Conservation (phyloP, 2,888 invertebrate species). For the Cephus runcator region DNA sequence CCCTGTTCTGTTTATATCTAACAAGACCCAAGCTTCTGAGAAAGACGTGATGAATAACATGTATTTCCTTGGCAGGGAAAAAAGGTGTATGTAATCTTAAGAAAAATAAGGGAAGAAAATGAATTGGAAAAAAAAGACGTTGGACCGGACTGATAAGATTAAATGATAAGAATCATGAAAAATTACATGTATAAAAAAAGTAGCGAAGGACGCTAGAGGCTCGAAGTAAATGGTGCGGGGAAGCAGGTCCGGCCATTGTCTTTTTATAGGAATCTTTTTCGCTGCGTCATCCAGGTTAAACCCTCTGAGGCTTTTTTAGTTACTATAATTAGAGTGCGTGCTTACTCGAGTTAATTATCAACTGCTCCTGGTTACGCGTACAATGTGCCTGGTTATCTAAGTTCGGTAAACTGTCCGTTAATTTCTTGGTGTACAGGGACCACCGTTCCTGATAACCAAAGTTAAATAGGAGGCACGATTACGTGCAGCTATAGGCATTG, state of each 20-base stretch:
- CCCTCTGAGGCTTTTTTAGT: background rate
- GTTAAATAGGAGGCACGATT: background rate
- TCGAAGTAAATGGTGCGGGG: background rate
- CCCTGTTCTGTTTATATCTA: background rate
- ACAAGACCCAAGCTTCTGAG: background rate
- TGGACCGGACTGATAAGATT: too few species aligned
- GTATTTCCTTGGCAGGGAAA: background rate
- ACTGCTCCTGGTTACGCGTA: background rate
- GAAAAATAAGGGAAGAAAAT: background rate
- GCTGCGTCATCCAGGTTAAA: background rate
- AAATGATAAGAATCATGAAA: too few species aligned
- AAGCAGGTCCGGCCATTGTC: background rate
- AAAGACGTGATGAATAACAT: background rate
- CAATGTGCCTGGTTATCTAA: background rate
- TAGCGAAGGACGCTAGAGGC: background rate
- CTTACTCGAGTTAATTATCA: background rate
- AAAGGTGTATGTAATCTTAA: background rate
- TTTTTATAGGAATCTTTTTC: background rate
- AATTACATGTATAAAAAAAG: background rate
- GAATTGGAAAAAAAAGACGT: background rate
- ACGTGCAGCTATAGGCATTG: background rate
- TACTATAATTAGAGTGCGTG: background rate
- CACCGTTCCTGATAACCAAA: background rate
- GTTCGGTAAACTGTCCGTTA: background rate
- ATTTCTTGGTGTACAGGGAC: background rate